Conservation (phyloP, 2,113 vertebrate genomes). For the Coreoperca whiteheadi region DNA sequence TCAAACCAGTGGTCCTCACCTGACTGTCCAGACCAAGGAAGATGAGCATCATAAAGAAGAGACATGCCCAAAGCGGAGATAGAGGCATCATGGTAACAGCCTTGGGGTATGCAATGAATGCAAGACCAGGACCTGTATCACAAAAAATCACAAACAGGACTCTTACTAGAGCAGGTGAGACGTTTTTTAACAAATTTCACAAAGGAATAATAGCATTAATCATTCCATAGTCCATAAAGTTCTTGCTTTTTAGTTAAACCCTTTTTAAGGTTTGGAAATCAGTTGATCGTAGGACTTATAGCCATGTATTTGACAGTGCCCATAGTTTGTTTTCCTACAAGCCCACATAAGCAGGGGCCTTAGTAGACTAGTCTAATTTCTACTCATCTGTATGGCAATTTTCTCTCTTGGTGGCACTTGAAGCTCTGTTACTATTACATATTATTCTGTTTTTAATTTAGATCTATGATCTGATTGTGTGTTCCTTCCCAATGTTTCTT, state of each 20-base stretch:
- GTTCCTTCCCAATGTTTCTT: neutral
- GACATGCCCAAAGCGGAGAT: slow-evolving; percentile 94
- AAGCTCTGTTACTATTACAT: neutral
- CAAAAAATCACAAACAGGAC: neutral
- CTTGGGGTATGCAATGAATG: slow-evolving; percentile 98
- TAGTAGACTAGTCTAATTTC: neutral
- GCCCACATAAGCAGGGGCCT: neutral
- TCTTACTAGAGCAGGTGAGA: neutral
- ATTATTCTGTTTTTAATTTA: neutral
- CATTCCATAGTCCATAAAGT: neutral
- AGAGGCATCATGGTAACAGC: slow-evolving; percentile 99
- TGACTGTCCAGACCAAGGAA: slow-evolving; percentile 98
- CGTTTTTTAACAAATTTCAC: neutral
- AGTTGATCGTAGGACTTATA: neutral
- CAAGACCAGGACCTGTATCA: slow-evolving; percentile 92
- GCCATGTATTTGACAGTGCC: neutral
- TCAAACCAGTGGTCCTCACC: slow-evolving; percentile 80
- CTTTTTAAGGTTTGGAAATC: neutral
- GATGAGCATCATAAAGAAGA: slow-evolving; percentile 99
- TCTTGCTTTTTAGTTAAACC: neutral
- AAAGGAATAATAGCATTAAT: no score
- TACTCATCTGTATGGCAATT: neutral
- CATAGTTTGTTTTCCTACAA: neutral
- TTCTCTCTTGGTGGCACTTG: neutral
- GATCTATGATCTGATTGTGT: neutral